Conservation (phyloP, 2,888 invertebrate genomes). For the Peribatodes rhomboidaria region DNA sequence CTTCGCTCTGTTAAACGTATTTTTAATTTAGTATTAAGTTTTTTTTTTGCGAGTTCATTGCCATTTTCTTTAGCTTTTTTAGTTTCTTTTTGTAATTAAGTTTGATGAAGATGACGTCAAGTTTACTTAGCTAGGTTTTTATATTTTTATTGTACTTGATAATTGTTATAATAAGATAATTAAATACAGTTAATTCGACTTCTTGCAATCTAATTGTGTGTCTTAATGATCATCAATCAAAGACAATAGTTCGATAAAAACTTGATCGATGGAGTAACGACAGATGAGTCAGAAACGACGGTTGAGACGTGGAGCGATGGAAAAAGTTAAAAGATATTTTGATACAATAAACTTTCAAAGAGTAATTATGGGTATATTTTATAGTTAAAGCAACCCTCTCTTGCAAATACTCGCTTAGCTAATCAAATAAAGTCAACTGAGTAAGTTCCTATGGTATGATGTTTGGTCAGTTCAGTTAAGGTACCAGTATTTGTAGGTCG, state of each 20-base stretch:
- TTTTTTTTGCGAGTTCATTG: slow-evolving; percentile 33
- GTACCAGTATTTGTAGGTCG: too few relatives aligned
- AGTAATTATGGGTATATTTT: background rate
- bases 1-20: slow-evolving; percentile 73
- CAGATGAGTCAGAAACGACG: slow-evolving; percentile 38
- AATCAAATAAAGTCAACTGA: too few relatives aligned
- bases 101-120: background rate
- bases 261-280: slow-evolving; percentile 28
- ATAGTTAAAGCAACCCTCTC: background rate
- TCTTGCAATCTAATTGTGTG: slow-evolving; percentile 17
- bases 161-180: slow-evolving; percentile 5
- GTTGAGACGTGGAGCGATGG: slow-evolving; percentile 11
- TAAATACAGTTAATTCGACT: slow-evolving; percentile 17
- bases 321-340: background rate
- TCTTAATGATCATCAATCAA: slow-evolving; percentile 21
- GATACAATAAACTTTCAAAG: background rate
- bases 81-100: background rate
- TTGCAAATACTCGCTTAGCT: background rate
- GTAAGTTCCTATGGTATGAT: too few relatives aligned
- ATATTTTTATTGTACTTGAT: background rate
- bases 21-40: slow-evolving; percentile 34
- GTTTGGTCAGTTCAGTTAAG: too few relatives aligned
- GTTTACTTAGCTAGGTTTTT: background rate
- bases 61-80: slow-evolving; percentile 31
- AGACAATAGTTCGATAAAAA: slow-evolving; percentile 39